Evolutionary conservation across 2,888 invertebrate species (phyloP), one percentile per base, ranked within the genome.

Genomic region (Homarus gammarus): DNA sequence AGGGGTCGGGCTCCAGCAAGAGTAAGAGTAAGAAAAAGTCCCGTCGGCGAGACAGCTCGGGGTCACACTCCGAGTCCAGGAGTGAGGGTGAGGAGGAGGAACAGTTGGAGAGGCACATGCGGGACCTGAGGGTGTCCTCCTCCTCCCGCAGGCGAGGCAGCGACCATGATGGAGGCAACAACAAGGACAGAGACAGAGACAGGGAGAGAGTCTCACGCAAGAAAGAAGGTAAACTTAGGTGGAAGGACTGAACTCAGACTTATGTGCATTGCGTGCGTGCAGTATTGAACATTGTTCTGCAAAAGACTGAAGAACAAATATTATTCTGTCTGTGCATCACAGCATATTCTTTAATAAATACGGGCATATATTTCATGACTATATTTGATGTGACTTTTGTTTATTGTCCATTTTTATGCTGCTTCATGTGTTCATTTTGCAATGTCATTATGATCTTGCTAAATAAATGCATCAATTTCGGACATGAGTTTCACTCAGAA

Each of bases 221-320:
- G 81, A 87, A 85, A 89, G 91, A 91, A 91, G 91, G 91, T 91
- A 91, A 91, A 87, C 89, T 86, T 86, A 85, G 90, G 49, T 90
- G 87, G 87, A 90, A 81, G 51, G 84, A 87, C n/a, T 89, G 84
- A 89, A 31, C 36, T 73, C 84, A 75, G 38, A 18, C 56, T 56
- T 44, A 22, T 40, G 49, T 84, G 78, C 84, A 78, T 84, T 77
- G n/a, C 51, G 64, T 89, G 83, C 68, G 88, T 73, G 61, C 56
- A 44, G 31, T 88, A 77, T 64, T 77, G 77, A 83, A 68, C 83
- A 78, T 51, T 78, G 87, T 73, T 89, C 88, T 89, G 38, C 72
- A 84, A 78, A 72, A 56, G 84, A 77, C 84, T 84, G 83, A 78
- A 78, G 79, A 86, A 70, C 79, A 79, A 61, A 64, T 40, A 56